phyloP scores from a whole-genome alignment of 2,797 vertebrate species.

The Chrosomus eos region DNA sequence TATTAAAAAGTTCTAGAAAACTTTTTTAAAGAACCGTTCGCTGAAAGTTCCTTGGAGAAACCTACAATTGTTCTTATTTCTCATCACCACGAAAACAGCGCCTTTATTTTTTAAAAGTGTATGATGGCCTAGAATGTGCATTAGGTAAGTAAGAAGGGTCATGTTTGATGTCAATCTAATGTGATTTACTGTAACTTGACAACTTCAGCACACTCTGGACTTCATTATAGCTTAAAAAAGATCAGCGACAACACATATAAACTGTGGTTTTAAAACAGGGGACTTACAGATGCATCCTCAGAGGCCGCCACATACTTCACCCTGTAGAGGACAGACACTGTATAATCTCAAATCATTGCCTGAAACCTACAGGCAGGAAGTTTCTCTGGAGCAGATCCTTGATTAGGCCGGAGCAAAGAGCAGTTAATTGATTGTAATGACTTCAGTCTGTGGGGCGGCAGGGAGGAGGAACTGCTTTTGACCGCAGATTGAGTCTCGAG shows the following conservation, averaged over 20 bases:
- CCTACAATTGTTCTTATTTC: neutral
- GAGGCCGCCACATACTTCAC: constrained; percentile 5
- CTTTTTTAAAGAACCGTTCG: neutral
- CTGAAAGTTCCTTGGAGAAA: neutral
- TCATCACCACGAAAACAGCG: neutral
- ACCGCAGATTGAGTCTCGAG: neutral
- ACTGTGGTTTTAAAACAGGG: constrained; percentile 19
- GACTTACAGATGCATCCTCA: constrained; percentile 15
- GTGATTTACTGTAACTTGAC: neutral
- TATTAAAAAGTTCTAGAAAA: neutral
- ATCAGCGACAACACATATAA: neutral
- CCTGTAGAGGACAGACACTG: constrained; percentile 50
- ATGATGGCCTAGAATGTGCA: neutral
- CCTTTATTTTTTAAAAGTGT: neutral
- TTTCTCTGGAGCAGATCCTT: constrained; percentile 61
- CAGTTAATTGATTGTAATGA: constrained; percentile 70
- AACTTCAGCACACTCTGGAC: constrained; percentile 4
- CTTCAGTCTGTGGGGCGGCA: constrained; percentile 60
- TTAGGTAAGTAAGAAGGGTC: too few species aligned
- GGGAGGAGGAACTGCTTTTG: constrained; percentile 1
- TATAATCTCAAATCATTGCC: constrained; percentile 59
- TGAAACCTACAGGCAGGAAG: constrained; percentile 61
- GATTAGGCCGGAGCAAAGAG: constrained; percentile 67
- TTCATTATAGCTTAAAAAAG: neutral
- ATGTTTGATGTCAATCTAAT: neutral